Conservation (phyloP, 2,888 invertebrate genomes). For the Phortica okadai region DNA sequence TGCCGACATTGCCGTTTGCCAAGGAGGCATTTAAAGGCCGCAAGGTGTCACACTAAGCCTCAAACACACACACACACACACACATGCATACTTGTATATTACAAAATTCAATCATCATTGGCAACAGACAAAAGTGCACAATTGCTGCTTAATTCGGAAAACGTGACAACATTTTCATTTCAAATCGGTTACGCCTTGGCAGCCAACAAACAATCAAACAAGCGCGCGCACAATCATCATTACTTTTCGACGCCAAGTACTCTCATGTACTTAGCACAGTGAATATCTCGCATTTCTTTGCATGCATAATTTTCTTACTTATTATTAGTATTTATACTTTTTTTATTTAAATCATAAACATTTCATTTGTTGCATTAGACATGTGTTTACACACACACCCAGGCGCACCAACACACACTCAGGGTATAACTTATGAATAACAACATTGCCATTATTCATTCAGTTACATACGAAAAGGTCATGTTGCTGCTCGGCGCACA, state of each 20-base stretch:
- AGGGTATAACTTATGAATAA: constrained; percentile 52
- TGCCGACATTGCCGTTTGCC: not conserved
- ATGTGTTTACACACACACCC: constrained; percentile 41
- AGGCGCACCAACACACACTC: not conserved
- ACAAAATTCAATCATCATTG: constrained; percentile 46
- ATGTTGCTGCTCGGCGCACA: constrained; percentile 4
- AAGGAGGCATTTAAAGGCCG: constrained; percentile 28
- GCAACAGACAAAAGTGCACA: constrained; percentile 51
- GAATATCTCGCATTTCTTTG: constrained; percentile 6
- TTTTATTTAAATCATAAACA: constrained; percentile 2
- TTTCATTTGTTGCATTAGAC: constrained; percentile 52
- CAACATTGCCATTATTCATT: constrained; percentile 19
- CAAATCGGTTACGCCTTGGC: constrained; percentile 38
- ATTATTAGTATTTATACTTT: too few species aligned
- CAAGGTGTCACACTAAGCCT: constrained; percentile 53
- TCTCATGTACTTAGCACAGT: not conserved
- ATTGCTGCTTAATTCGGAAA: constrained; percentile 71
- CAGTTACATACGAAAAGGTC: constrained; percentile 23
- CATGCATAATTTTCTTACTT: not conserved
- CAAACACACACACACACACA: not conserved
- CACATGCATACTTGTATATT: not conserved
- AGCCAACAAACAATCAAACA: constrained; percentile 35
- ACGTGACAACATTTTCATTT: constrained; percentile 67
- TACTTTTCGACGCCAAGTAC: constrained; percentile 21
- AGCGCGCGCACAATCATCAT: constrained; percentile 26